These are phyloP conservation scores for Gymnorhina tibicen DNA, from an alignment of 2,113 vertebrate species.

Conservation along the genomic window DNA sequence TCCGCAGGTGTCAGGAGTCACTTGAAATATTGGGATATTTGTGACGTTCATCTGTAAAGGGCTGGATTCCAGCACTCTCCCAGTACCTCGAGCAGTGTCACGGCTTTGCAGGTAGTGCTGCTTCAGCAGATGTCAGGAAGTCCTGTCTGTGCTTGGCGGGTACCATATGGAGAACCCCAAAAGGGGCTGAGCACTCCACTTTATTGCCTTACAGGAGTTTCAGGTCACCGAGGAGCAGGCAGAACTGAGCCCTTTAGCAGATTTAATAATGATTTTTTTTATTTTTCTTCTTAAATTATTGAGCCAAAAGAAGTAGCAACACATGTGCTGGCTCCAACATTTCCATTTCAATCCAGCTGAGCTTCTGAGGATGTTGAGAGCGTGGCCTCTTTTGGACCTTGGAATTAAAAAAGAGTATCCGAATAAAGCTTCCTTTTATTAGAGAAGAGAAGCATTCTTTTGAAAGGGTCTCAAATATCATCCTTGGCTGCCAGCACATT, in stretches of 20 bases:
- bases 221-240: background rate
- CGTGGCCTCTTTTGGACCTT: background rate
- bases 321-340: slow-evolving; percentile 17
- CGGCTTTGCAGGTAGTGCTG: background rate
- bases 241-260: background rate
- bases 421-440: slow-evolving; percentile 61
- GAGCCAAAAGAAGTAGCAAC: slow-evolving; percentile 23
- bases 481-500: slow-evolving; percentile 45
- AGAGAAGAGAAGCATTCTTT: slow-evolving; percentile 52
- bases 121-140: slow-evolving; percentile 21
- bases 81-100: background rate
- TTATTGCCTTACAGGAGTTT: background rate
- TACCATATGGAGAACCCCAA: background rate
- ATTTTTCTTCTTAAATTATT: background rate
- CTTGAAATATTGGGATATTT: background rate
- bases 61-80: background rate
- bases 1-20: background rate
- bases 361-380: slow-evolving; percentile 9
- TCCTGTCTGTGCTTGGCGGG: background rate
- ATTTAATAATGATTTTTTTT: background rate
- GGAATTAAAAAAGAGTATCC: slow-evolving; percentile 33
- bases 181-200: background rate
- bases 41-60: background rate
- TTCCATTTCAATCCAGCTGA: slow-evolving; percentile 8
- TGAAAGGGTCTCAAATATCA: slow-evolving; percentile 64